Conservation (phyloP, 2,113 vertebrate species). For the Rhineura floridana region DNA sequence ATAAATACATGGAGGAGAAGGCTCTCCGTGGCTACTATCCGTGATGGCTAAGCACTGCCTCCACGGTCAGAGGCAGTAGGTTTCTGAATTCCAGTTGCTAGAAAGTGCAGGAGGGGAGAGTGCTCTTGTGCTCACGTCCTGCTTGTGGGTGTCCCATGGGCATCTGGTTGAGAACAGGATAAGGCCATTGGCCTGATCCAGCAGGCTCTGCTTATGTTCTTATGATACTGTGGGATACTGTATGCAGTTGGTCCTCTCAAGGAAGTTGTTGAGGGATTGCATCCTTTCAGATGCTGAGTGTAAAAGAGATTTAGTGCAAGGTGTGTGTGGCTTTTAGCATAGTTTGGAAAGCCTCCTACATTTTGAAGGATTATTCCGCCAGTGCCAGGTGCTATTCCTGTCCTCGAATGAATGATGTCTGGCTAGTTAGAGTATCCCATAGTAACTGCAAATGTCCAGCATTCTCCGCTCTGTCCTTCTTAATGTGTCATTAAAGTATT, state of each 20-base stretch:
- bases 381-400: fast-evolving
- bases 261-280: fast-evolving
- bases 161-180: too few species aligned
- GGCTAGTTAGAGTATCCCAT: background rate
- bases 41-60: too few species aligned
- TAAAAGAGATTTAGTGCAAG: fast-evolving
- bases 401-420: background rate
- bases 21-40: too few species aligned
- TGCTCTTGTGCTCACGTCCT: too few species aligned
- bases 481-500: background rate
- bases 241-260: background rate
- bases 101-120: too few species aligned
- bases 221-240: background rate
- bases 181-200: too few species aligned
- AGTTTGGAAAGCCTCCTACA: background rate
- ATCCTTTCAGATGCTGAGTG: fast-evolving
- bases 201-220: too few species aligned
- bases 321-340: fast-evolving
- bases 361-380: background rate
- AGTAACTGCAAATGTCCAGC: background rate
- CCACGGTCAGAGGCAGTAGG: too few species aligned
- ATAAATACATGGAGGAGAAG: too few species aligned
- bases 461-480: background rate
- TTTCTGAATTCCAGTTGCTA: too few species aligned
- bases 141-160: too few species aligned